A percentile compares a stretch with the other conserved stretches of the same genome.
phyloP scores from a whole-genome alignment of 2,113 vertebrate genomes.

The Verasper variegatus region DNA sequence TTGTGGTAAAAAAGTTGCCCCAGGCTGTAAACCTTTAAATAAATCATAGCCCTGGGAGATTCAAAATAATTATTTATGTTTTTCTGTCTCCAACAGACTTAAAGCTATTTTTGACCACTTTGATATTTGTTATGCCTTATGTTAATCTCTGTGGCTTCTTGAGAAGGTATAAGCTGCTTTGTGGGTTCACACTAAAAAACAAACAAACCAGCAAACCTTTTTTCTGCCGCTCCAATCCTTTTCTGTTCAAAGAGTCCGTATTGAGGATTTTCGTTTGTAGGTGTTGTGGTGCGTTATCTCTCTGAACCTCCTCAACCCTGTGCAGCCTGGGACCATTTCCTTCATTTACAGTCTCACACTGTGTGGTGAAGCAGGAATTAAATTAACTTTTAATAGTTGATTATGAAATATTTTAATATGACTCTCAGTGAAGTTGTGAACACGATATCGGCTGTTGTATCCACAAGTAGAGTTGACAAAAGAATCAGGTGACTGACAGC shows the following conservation, averaged over 20 bases:
- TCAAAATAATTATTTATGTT: neutral
- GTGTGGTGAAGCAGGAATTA: neutral
- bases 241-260: neutral
- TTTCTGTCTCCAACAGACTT: neutral
- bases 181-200: conserved; percentile 4
- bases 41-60: neutral
- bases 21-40: neutral
- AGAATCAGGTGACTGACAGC: too few relatives aligned
- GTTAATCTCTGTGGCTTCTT: neutral
- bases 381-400: too few relatives aligned
- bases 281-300: neutral
- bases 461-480: too few relatives aligned
- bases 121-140: conserved; percentile 11
- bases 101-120: conserved; percentile 11
- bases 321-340: neutral
- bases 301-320: neutral
- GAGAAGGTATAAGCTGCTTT: conserved; percentile 30
- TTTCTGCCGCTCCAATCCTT: neutral
- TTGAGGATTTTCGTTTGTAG: neutral
- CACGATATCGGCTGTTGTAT: too few relatives aligned
- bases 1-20: neutral
- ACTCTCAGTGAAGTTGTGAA: too few relatives aligned
- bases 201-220: neutral
- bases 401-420: too few relatives aligned
- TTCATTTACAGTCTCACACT: neutral